These are phyloP conservation scores for Sebastolobus alascanus DNA, from an alignment of 2,797 vertebrate genomes.

Conservation along the genomic window DNA sequence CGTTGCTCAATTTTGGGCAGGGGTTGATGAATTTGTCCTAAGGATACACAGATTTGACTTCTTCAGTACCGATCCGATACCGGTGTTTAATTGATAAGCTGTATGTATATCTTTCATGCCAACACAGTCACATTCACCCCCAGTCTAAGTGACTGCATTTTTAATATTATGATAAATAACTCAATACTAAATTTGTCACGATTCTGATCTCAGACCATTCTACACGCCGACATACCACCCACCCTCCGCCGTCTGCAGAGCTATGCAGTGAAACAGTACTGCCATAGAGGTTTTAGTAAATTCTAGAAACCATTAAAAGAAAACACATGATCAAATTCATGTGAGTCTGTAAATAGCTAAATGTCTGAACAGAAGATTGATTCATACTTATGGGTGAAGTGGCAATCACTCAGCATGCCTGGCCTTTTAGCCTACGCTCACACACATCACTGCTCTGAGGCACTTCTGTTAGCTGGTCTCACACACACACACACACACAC, in stretches of 20 bases:
- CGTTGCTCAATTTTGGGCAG: background rate
- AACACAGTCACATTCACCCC: background rate
- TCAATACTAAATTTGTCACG: background rate
- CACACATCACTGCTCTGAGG: slow-evolving; percentile 58
- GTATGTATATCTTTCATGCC: background rate
- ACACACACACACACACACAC: slow-evolving; percentile 6
- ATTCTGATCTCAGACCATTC: slow-evolving; percentile 12
- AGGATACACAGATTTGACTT: background rate
- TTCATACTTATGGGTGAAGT: slow-evolving; percentile 75
- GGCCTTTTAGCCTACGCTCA: slow-evolving; percentile 61
- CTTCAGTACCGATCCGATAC: background rate
- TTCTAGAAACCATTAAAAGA: slow-evolving; percentile 75
- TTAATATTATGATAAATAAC: background rate
- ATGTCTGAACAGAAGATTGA: slow-evolving; percentile 79
- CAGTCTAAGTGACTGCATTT: background rate
- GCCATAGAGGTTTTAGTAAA: slow-evolving; percentile 61
- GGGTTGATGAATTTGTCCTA: background rate
- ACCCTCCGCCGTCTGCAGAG: slow-evolving; percentile 37
- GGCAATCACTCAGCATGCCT: slow-evolving; percentile 71
- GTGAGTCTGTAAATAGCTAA: slow-evolving; percentile 70
- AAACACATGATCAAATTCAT: slow-evolving; percentile 79
- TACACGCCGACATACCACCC: slow-evolving; percentile 28
- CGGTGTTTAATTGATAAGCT: background rate
- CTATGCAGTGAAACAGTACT: slow-evolving; percentile 52
- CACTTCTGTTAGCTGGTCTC: slow-evolving; percentile 60